Percentiles rank a stretch among this genome's conserved stretches.
Conservation (phyloP, 2,888 invertebrate genomes). For the Leucozona laternaria region DNA sequence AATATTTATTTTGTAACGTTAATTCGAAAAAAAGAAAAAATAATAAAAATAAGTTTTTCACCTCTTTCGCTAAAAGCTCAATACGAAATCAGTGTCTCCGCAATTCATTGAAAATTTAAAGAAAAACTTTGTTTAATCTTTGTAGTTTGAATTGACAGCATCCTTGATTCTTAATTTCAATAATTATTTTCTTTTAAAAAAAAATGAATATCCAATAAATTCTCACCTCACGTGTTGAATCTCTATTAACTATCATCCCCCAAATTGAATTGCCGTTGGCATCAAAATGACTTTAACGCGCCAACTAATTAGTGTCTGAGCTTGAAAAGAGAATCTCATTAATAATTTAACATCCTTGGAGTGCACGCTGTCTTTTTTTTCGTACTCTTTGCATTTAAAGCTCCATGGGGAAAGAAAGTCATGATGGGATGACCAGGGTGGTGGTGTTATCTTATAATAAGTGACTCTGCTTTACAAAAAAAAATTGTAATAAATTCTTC, state of each 20-base stretch:
- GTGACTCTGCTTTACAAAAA: slow-evolving; percentile 58
- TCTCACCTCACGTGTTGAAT: not conserved
- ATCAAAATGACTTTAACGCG: slow-evolving; percentile 25
- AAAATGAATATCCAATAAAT: not conserved
- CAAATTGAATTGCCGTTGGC: not conserved
- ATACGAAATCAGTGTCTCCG: no score
- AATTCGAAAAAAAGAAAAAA: no score
- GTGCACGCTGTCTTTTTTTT: slow-evolving; percentile 20
- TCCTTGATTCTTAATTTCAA: not conserved
- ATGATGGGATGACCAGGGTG: not conserved
- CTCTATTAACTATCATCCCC: not conserved
- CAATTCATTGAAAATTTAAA: no score
- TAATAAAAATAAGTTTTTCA: no score
- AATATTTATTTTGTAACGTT: no score
- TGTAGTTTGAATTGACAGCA: no score
- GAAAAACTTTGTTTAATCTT: no score
- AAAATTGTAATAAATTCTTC: slow-evolving; percentile 63
- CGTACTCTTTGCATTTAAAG: not conserved
- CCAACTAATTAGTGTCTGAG: slow-evolving; percentile 68
- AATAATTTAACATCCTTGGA: slow-evolving; percentile 49
- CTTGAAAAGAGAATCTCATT: slow-evolving; percentile 54
- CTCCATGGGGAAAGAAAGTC: not conserved
- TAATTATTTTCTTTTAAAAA: not conserved
- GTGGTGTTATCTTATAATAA: slow-evolving; percentile 63
- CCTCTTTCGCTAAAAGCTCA: no score